These are phyloP conservation scores for Meiosimyza platycephala DNA, from an alignment of 2,888 invertebrate species.

Conservation along the genomic window DNA sequence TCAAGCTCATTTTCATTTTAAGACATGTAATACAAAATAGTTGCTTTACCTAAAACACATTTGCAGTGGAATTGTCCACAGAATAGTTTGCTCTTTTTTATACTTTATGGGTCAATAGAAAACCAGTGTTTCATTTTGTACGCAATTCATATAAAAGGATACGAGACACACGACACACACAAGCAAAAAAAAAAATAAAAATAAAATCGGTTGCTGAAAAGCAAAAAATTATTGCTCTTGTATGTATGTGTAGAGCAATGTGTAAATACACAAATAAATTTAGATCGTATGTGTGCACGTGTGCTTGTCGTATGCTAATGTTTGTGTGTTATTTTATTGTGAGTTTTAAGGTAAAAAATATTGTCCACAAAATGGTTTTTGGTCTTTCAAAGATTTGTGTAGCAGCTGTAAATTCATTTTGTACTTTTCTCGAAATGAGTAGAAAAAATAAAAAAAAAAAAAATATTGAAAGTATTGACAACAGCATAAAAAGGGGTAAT, in stretches of 20 bases:
- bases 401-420: not conserved
- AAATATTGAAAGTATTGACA: no score
- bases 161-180: not conserved
- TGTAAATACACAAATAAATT: not conserved
- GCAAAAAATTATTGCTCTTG: no score
- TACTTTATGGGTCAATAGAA: slow-evolving; percentile 25
- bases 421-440: not conserved
- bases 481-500: no score
- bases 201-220: no score
- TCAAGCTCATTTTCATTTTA: no score
- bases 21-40: no score
- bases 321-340: slow-evolving; percentile 33
- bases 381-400: slow-evolving; percentile 4
- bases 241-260: not conserved
- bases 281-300: not conserved
- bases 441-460: not conserved
- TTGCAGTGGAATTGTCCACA: no score
- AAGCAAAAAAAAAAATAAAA: no score
- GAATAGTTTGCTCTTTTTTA: not conserved
- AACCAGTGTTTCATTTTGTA: slow-evolving; percentile 22
- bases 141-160: slow-evolving; percentile 7
- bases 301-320: not conserved
- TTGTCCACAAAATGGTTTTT: slow-evolving; percentile 41
- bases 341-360: slow-evolving; percentile 44
- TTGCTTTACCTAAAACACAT: no score